Conservation (phyloP, 2,797 vertebrate species). For the Eulemur rubriventer region DNA sequence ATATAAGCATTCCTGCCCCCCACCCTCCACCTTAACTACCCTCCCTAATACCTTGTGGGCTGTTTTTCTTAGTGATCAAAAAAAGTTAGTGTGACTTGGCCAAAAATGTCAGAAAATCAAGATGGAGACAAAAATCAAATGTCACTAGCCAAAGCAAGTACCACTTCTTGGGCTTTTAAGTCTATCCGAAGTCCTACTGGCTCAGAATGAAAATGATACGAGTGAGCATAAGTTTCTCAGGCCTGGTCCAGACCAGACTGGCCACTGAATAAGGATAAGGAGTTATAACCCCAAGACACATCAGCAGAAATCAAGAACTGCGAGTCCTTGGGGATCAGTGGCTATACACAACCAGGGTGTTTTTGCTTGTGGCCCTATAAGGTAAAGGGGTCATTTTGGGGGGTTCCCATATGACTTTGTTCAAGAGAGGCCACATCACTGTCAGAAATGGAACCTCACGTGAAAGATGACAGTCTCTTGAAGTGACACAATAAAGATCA, state of each 20-base stretch:
- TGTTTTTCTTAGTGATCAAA: slow-evolving; percentile 59
- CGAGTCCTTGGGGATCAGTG: slow-evolving; percentile 47
- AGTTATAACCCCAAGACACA: slow-evolving; percentile 51
- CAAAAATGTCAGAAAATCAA: slow-evolving; percentile 66
- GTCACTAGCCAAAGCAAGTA: slow-evolving; percentile 59
- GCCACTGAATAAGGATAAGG: slow-evolving; percentile 5
- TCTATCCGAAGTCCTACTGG: slow-evolving; percentile 43
- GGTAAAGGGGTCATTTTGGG: slow-evolving; percentile 43
- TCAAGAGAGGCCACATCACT: slow-evolving; percentile 28
- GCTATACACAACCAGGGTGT: slow-evolving; percentile 34
- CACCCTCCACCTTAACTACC: neutral
- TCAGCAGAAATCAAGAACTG: slow-evolving; percentile 46
- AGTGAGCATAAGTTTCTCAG: slow-evolving; percentile 47
- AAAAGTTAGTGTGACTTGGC: slow-evolving; percentile 57
- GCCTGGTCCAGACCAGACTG: slow-evolving; percentile 41
- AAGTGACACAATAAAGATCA: slow-evolving; percentile 38
- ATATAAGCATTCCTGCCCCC: slow-evolving; percentile 43
- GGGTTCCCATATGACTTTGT: slow-evolving; percentile 28
- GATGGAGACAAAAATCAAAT: slow-evolving; percentile 66
- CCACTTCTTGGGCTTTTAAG: slow-evolving; percentile 59
- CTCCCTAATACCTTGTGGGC: slow-evolving; percentile 55
- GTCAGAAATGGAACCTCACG: slow-evolving; percentile 46
- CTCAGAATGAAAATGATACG: slow-evolving; percentile 63
- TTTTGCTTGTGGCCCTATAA: slow-evolving; percentile 44
- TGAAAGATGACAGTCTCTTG: slow-evolving; percentile 51